A percentile compares a stretch with the other conserved stretches of the same genome.
Conservation (phyloP, 2,113 vertebrate species). For the Hemiprocne comata region DNA sequence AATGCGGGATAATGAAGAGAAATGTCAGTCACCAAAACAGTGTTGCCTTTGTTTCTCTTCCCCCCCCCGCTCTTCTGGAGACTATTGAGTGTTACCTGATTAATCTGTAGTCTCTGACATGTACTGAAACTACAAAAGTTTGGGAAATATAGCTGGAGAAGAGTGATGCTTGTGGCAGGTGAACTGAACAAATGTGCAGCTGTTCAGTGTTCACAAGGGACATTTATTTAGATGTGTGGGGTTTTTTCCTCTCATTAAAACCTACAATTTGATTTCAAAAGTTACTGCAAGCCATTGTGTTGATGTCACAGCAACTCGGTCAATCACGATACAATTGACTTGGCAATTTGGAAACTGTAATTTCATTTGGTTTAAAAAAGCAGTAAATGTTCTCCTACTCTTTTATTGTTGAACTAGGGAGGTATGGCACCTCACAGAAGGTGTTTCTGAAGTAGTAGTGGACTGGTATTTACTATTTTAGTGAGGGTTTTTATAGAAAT, state of each 20-base stretch:
- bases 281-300: not conserved
- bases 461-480: not conserved
- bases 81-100: not conserved
- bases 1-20: not conserved
- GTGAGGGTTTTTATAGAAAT: not conserved
- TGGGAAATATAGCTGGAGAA: not conserved
- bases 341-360: not conserved
- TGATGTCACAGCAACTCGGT: not conserved
- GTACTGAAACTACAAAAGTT: not conserved
- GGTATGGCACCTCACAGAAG: not conserved
- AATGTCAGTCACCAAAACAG: not conserved
- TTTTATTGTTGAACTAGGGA: not conserved
- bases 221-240: not conserved
- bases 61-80: not conserved
- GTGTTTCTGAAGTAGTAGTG: not conserved
- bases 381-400: not conserved
- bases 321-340: not conserved
- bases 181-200: not conserved
- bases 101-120: not conserved
- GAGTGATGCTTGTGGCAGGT: not conserved
- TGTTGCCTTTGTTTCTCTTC: not conserved
- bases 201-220: not conserved
- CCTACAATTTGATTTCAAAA: not conserved
- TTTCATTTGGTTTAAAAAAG: not conserved
- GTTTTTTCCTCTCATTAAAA: not conserved